Evolutionary conservation across 2,113 vertebrate species (phyloP).

Genomic region (Sakesphorus luctuosus): DNA sequence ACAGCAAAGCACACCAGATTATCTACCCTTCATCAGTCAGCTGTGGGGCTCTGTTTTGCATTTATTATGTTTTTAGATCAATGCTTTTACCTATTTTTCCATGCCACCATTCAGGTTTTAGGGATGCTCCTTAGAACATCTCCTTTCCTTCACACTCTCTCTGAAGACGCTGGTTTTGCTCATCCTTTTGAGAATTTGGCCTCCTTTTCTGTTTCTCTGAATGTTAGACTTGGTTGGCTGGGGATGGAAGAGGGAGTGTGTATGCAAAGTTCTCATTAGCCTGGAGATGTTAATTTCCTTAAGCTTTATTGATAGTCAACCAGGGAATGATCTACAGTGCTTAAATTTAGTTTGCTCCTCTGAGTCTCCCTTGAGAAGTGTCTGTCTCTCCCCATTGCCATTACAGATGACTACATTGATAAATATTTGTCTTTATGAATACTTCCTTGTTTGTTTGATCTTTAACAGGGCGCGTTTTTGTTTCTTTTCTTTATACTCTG

Average conservation of each 20-base stretch:
- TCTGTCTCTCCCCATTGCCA: not conserved
- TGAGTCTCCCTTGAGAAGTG: not conserved
- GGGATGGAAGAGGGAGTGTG: not conserved
- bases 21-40: not conserved
- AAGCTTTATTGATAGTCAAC: slow-evolving; percentile 7
- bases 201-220: not conserved
- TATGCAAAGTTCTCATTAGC: not conserved
- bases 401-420: not conserved
- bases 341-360: not conserved
- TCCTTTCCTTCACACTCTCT: not conserved
- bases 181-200: not conserved
- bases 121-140: not conserved
- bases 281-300: slow-evolving; percentile 18
- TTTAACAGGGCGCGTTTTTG: not conserved
- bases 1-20: not conserved
- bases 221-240: not conserved
- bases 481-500: not conserved
- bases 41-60: not conserved
- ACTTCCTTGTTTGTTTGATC: slow-evolving; percentile 26
- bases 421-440: slow-evolving; percentile 49
- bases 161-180: not conserved
- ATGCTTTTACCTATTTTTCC: not conserved
- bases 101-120: not conserved
- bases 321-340: not conserved
- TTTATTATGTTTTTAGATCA: not conserved